A percentile compares a stretch with the other conserved stretches of the same genome.
phyloP scores from a whole-genome alignment of 2,113 vertebrate species.

The Lipophrys pholis region DNA sequence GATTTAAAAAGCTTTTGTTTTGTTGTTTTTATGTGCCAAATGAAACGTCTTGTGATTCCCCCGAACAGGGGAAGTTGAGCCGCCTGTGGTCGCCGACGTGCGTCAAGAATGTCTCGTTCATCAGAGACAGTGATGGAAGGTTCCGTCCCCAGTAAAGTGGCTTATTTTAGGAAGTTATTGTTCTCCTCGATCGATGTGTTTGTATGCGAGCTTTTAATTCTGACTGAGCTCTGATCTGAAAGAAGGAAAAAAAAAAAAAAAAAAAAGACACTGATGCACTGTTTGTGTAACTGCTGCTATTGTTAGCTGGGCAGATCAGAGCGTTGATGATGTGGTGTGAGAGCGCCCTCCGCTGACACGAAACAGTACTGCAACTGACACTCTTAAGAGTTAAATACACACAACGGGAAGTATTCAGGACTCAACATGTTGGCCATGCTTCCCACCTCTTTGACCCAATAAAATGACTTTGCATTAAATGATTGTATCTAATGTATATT shows the following conservation, averaged over 20 bases:
- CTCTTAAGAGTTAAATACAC: too few species aligned
- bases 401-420: too few species aligned
- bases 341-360: conserved; percentile 36
- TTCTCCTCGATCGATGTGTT: background rate
- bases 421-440: too few species aligned
- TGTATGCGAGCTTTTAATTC: background rate
- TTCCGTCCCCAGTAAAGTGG: background rate
- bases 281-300: background rate
- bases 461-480: too few species aligned
- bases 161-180: background rate
- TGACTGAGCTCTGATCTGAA: background rate
- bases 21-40: background rate
- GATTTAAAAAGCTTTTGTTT: background rate
- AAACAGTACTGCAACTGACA: conserved; percentile 2
- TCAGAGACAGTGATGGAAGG: background rate
- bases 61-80: background rate
- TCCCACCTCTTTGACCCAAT: too few species aligned
- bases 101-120: background rate
- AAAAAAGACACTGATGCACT: background rate
- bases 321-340: background rate
- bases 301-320: background rate
- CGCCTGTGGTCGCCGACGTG: background rate
- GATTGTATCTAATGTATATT: too few species aligned
- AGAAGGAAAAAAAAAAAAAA: too few species aligned
- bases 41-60: background rate